Evolutionary conservation across 2,888 invertebrate species (phyloP).

Genomic region (Nowickia ferox): DNA sequence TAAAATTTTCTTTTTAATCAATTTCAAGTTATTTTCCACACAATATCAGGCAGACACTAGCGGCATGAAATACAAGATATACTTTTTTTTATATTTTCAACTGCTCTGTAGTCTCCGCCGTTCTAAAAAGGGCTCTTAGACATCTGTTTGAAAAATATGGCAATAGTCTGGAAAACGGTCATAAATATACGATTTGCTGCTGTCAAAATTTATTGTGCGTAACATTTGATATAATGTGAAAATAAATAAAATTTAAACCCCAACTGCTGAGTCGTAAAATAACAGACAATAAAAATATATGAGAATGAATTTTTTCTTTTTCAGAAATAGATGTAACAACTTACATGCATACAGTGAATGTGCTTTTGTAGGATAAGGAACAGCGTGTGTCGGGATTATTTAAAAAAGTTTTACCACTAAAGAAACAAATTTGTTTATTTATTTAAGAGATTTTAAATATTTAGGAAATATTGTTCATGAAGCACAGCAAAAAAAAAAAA

Average conservation of each 20-base stretch:
- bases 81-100: background rate
- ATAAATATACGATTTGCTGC: constrained; percentile 48
- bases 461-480: no score
- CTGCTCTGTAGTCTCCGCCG: background rate
- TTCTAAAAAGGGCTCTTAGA: background rate
- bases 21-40: background rate
- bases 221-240: constrained; percentile 44
- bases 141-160: constrained; percentile 34
- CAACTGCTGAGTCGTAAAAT: background rate
- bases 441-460: no score
- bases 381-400: background rate
- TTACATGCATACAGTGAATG: no score
- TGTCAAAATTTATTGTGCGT: constrained; percentile 60
- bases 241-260: constrained; percentile 20
- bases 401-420: background rate
- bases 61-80: background rate
- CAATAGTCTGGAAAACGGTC: constrained; percentile 39
- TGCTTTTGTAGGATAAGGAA: background rate
- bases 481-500: no score
- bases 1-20: background rate
- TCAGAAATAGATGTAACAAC: background rate
- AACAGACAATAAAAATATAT: constrained; percentile 25
- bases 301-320: background rate
- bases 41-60: background rate
- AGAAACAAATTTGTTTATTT: no score